These are phyloP conservation scores for Antheraea assamensis DNA, from an alignment of 2,888 invertebrate genomes.

Conservation along the genomic window DNA sequence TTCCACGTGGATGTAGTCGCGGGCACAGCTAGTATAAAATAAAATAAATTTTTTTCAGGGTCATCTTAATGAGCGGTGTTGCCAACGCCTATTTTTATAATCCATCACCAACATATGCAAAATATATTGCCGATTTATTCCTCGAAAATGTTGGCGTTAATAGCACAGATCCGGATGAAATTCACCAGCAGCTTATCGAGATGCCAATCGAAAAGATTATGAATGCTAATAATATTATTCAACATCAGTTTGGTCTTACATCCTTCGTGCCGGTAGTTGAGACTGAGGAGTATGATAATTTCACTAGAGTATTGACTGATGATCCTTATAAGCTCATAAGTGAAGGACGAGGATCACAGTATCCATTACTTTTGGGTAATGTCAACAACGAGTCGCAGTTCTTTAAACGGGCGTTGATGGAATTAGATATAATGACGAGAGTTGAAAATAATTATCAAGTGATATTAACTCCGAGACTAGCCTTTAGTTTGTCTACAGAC, in stretches of 20 bases:
- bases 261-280: conserved; percentile 37
- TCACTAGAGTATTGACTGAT: conserved; percentile 34
- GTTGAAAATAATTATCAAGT: conserved; percentile 25
- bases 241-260: conserved; percentile 24
- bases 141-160: conserved; percentile 58
- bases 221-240: conserved; percentile 31
- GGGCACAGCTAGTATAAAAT: too few relatives aligned
- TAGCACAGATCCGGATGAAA: conserved; percentile 30
- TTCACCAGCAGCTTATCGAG: conserved; percentile 29
- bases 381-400: conserved; percentile 27
- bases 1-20: too few relatives aligned
- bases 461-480: conserved; percentile 26
- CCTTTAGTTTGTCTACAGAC: conserved; percentile 21
- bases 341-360: conserved; percentile 32
- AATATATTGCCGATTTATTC: conserved; percentile 30
- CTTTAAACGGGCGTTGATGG: conserved; percentile 24
- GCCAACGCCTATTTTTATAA: conserved; percentile 32
- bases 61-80: conserved; percentile 35
- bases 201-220: conserved; percentile 42
- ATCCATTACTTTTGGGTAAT: conserved; percentile 32
- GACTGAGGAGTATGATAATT: conserved; percentile 24
- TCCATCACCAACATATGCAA: conserved; percentile 30
- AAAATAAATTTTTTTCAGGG: conserved; percentile 23
- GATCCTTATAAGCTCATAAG: conserved; percentile 35
- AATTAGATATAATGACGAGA: conserved; percentile 23